Conservation (phyloP, 2,888 invertebrate species). For the Zygogramma bicolorata region DNA sequence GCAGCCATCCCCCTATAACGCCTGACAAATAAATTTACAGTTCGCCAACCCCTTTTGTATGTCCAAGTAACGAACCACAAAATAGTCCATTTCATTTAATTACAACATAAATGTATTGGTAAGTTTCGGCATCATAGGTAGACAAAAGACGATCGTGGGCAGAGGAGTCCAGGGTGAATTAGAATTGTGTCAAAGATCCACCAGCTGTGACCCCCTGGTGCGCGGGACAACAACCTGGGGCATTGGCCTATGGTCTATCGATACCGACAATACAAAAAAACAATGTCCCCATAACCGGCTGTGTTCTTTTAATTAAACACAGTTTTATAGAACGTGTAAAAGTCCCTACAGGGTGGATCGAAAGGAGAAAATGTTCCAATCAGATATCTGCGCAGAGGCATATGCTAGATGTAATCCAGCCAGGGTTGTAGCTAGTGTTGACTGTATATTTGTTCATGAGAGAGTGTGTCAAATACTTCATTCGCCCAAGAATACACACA, state of each 20-base stretch:
- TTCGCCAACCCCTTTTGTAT: conserved; percentile 1
- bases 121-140: conserved; percentile 17
- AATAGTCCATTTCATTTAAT: conserved; percentile 30
- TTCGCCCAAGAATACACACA: too few species aligned
- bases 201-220: conserved; percentile 62
- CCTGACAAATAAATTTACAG: conserved; percentile 2
- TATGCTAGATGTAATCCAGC: too few species aligned
- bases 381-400: too few species aligned
- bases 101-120: conserved; percentile 17
- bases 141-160: conserved; percentile 55
- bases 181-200: conserved; percentile 58
- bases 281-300: conserved; percentile 58
- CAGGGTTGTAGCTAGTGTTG: too few species aligned
- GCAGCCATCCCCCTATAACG: neutral
- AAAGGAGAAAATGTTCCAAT: too few species aligned
- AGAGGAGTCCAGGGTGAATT: conserved; percentile 56
- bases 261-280: conserved; percentile 58
- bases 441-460: too few species aligned
- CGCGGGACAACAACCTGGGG: conserved; percentile 56
- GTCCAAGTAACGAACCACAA: conserved; percentile 21
- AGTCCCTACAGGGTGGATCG: neutral
- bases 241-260: conserved; percentile 34
- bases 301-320: conserved; percentile 58
- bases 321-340: conserved; percentile 20
- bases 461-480: too few species aligned